Conservation (phyloP, 2,113 vertebrate species). For the Lamprologus sp. region DNA sequence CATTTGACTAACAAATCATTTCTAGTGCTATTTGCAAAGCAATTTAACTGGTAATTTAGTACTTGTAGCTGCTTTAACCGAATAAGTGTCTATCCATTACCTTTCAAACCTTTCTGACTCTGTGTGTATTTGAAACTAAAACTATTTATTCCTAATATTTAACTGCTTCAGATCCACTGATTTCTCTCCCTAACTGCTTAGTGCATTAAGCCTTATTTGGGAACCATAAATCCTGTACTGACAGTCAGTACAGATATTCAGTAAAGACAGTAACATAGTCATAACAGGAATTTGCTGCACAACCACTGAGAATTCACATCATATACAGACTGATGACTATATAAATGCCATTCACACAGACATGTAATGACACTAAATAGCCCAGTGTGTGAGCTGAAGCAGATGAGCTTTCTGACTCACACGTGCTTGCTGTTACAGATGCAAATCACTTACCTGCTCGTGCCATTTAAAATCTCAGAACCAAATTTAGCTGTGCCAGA, state of each 20-base stretch:
- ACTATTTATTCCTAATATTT: neutral
- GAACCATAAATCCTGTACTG: neutral
- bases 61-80: neutral
- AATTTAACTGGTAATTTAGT: neutral
- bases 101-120: neutral
- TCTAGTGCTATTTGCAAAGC: neutral
- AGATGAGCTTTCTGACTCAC: neutral
- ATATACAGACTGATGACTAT: neutral
- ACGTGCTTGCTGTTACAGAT: neutral
- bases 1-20: neutral
- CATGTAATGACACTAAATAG: neutral
- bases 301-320: neutral
- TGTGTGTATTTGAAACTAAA: neutral
- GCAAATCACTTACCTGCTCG: conserved; percentile 3
- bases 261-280: neutral
- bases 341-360: neutral
- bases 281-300: neutral
- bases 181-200: neutral
- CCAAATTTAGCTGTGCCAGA: neutral
- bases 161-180: neutral
- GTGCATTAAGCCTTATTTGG: neutral
- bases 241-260: neutral
- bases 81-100: neutral
- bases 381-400: neutral
- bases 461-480: neutral